Conservation (phyloP, 1,140 invertebrate genomes). For the Periplaneta americana region DNA sequence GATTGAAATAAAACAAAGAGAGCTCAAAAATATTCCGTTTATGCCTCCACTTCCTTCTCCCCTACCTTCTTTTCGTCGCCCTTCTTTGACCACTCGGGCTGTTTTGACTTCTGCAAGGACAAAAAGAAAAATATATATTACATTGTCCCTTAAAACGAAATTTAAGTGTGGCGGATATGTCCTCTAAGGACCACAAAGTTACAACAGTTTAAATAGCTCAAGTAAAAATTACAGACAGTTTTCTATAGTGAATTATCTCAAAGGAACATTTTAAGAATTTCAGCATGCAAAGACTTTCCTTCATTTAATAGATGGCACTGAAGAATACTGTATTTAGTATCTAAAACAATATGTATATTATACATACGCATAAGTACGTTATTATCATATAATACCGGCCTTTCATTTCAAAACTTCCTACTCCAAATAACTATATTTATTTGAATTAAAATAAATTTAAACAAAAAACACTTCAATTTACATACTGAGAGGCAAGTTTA, state of each 20-base stretch:
- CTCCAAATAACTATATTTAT: too few relatives aligned
- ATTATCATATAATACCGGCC: too few relatives aligned
- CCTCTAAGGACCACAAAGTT: neutral
- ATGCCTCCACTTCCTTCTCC: constrained; percentile 58
- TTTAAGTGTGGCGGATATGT: neutral
- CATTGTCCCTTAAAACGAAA: neutral
- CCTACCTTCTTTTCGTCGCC: constrained; percentile 85
- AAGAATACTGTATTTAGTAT: too few relatives aligned
- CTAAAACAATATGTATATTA: too few relatives aligned
- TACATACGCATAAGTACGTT: too few relatives aligned
- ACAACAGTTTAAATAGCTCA: neutral
- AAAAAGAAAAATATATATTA: constrained; percentile 1
- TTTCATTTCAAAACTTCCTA: too few relatives aligned
- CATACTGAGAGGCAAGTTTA: too few relatives aligned
- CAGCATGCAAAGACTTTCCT: neutral
- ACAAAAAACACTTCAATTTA: too few relatives aligned
- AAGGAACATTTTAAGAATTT: neutral
- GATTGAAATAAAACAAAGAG: neutral
- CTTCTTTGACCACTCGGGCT: constrained; percentile 87
- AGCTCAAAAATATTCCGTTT: constrained; percentile 13
- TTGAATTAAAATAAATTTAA: too few relatives aligned
- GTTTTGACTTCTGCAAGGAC: constrained; percentile 67
- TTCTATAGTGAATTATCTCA: neutral
- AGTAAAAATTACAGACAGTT: neutral
- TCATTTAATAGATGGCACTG: neutral